Conservation (phyloP, 2,888 invertebrate genomes). For the Tinea semifulvella region DNA sequence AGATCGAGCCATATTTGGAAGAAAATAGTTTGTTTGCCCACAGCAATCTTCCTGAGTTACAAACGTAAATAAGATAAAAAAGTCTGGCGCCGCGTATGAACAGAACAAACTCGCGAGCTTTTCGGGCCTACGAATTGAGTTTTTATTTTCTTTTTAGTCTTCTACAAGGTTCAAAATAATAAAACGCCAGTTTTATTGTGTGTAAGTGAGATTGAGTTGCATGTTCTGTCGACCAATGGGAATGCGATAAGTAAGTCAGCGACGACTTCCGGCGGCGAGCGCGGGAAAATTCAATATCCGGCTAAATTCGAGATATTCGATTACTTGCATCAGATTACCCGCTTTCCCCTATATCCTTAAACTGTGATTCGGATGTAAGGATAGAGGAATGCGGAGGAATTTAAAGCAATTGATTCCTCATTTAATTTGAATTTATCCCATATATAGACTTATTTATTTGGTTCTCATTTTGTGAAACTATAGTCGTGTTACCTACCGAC, state of each 20-base stretch:
- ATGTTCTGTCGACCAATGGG: conserved; percentile 5
- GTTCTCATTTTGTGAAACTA: too few relatives aligned
- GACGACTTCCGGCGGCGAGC: conserved; percentile 45
- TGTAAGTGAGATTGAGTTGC: not conserved
- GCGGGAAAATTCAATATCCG: conserved; percentile 63
- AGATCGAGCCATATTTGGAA: not conserved
- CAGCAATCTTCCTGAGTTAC: conserved; percentile 29
- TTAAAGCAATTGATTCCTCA: not conserved
- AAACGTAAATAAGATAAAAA: conserved; percentile 52
- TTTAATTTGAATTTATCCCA: too few relatives aligned
- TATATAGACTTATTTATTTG: too few relatives aligned
- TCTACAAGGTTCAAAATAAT: not conserved
- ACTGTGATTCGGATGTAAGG: conserved; percentile 1
- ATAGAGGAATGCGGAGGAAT: not conserved
- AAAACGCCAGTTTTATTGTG: not conserved
- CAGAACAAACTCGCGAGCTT: conserved; percentile 11
- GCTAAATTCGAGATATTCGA: conserved; percentile 43
- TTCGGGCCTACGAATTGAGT: too few relatives aligned
- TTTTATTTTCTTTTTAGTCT: not conserved
- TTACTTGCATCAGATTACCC: conserved; percentile 26
- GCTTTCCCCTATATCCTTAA: conserved; percentile 6
- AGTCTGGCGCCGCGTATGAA: conserved; percentile 44
- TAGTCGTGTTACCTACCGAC: too few relatives aligned
- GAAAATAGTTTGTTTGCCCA: conserved; percentile 21
- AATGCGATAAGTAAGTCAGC: conserved; percentile 23